phyloP scores from a whole-genome alignment of 2,113 vertebrate genomes.

The Dromas ardeola region DNA sequence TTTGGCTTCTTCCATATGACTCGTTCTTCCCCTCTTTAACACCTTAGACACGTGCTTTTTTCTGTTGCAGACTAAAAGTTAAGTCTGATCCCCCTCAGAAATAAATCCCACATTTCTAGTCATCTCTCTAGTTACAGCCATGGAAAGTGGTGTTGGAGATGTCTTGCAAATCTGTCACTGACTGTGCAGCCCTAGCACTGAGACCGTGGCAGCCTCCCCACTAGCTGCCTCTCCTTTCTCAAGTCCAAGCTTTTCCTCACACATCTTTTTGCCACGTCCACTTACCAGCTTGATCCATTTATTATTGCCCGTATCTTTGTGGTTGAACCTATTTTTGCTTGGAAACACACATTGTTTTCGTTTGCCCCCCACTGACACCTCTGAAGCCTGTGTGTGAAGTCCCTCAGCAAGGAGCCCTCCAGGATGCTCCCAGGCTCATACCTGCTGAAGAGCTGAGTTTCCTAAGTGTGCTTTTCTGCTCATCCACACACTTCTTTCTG shows the following conservation, averaged over 20 bases:
- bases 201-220: not conserved
- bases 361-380: not conserved
- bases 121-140: not conserved
- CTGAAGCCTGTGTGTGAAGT: not conserved
- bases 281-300: not conserved
- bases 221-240: not conserved
- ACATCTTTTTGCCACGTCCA: not conserved
- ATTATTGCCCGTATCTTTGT: not conserved
- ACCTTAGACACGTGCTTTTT: not conserved
- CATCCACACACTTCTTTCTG: not conserved
- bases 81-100: not conserved
- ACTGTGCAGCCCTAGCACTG: rapidly evolving
- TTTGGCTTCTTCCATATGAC: not conserved
- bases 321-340: not conserved
- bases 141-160: not conserved
- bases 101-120: not conserved
- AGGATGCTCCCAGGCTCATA: not conserved
- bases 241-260: not conserved
- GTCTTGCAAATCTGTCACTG: not conserved
- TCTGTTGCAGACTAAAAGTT: not conserved
- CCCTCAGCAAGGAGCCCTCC: not conserved
- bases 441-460: not conserved
- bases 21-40: not conserved
- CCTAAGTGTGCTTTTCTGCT: not conserved
- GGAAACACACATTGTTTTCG: rapidly evolving